Evolutionary conservation across 2,888 invertebrate species (phyloP), one percentile per base, ranked within the genome.

Genomic region (Ormyrus labotus): DNA sequence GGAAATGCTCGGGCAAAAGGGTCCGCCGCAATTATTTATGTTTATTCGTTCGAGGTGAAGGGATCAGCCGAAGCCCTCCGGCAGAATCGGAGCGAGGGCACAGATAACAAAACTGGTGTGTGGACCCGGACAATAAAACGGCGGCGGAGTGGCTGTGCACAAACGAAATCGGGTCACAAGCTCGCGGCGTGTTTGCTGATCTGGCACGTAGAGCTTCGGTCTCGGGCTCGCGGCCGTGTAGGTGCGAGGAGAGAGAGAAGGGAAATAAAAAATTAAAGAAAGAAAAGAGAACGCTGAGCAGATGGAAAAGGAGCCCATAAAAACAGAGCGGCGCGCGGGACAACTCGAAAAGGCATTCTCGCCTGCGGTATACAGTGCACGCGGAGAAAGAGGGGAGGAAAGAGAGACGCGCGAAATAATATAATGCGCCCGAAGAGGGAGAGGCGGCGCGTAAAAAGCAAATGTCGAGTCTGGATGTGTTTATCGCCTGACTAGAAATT

Each of bases 381-480:
- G 34, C 34, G 3, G 34, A 19, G 68, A 48, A 57, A 50, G 19
- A 45, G 63, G 63, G 57, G 11, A 5, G 19, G 45, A 11, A 57
- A 48, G 11, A 57, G 50, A 19, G 75, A 67, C 65, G 67, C 61
- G 75, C 75, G 67, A 80, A 80, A 76, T 80, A 75, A 80, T 80
- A 67, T 71, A 71, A 80, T 64, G 64, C 79, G 69, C 50, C 13
- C 13, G 51, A 55, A 55, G 55, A 50, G 13, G 11, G 64, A 51
- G 47, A 1, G 63, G 19, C 61, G 0, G 48, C 57, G 69, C 81
- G 78, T 83, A 83, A 84, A 83, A 82, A 76, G 81, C 81, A 69
- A 73, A 81, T 67, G 82, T 78, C 80, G 73, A 78, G 81, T 76
- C 81, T 81, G 78, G 82, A 82, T 81, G 81, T 84, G 83, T 83